These are phyloP conservation scores for Galleria mellonella DNA, from an alignment of 1,140 invertebrate species.

Conservation along the genomic window DNA sequence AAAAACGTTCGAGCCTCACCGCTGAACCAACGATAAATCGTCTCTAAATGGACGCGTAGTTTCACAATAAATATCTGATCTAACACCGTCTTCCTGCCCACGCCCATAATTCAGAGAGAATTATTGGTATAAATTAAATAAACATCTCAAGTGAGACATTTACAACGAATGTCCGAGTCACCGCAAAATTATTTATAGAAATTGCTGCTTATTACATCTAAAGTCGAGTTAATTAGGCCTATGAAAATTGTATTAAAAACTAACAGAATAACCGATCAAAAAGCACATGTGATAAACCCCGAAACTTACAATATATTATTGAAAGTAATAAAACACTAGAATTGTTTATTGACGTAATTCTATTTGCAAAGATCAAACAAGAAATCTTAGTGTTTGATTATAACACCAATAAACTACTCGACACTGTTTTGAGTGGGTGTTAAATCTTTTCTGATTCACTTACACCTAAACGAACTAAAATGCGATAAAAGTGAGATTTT, in stretches of 20 bases:
- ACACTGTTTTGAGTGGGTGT: slow-evolving; percentile 48
- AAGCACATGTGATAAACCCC: too few species aligned
- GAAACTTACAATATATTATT: too few species aligned
- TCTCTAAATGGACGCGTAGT: slow-evolving; percentile 38
- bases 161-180: slow-evolving; percentile 39
- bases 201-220: slow-evolving; percentile 11
- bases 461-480: slow-evolving; percentile 30
- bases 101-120: slow-evolving; percentile 53
- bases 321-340: too few species aligned
- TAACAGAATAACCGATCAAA: too few species aligned
- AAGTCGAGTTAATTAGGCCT: slow-evolving; percentile 29
- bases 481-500: slow-evolving; percentile 64
- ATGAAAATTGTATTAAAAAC: background rate
- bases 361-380: slow-evolving; percentile 7
- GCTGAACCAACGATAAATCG: slow-evolving; percentile 31
- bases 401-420: slow-evolving; percentile 28
- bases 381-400: slow-evolving; percentile 25
- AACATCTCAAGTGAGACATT: slow-evolving; percentile 55
- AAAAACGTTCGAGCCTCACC: slow-evolving; percentile 13
- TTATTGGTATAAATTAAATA: slow-evolving; percentile 67
- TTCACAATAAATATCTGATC: slow-evolving; percentile 60
- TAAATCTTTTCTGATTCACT: slow-evolving; percentile 45
- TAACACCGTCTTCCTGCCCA: slow-evolving; percentile 57
- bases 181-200: slow-evolving; percentile 51
- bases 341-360: too few species aligned